These are phyloP conservation scores for Psilopsiagon aurifrons DNA, from an alignment of 2,113 vertebrate species.

Conservation along the genomic window DNA sequence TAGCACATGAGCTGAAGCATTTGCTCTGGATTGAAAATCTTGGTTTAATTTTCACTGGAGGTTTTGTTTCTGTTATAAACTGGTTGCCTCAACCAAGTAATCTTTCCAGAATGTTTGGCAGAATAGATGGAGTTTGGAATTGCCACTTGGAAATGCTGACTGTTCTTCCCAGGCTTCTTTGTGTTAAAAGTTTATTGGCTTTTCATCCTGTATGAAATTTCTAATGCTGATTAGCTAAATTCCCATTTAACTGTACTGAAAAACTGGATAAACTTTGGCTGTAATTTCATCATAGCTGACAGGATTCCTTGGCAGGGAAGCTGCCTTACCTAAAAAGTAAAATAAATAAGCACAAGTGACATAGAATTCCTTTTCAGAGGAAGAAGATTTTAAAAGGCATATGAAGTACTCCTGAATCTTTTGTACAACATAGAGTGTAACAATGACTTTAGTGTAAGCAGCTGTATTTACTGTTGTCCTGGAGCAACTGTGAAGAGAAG, in stretches of 20 bases:
- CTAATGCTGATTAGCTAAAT: neutral
- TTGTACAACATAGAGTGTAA: neutral
- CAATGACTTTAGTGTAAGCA: neutral
- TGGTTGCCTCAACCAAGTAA: neutral
- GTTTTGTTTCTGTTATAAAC: neutral
- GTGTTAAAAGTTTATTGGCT: constrained; percentile 41
- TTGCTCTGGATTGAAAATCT: neutral
- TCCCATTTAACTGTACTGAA: constrained; percentile 1
- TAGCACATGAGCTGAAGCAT: neutral
- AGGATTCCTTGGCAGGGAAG: neutral
- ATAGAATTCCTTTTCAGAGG: neutral
- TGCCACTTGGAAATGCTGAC: constrained; percentile 29
- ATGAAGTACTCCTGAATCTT: neutral
- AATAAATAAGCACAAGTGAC: neutral
- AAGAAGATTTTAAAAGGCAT: neutral
- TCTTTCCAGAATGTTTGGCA: neutral
- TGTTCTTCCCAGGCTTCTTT: constrained; percentile 49
- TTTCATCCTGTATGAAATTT: constrained; percentile 22
- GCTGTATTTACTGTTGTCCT: neutral
- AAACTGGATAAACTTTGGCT: neutral
- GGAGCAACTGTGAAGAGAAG: neutral
- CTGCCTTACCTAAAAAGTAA: neutral
- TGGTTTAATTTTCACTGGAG: neutral
- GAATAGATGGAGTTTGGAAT: constrained; percentile 28
- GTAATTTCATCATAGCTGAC: neutral